Evolutionary conservation across 2,888 invertebrate species (phyloP).

Genomic region (Tenodera sinensis): DNA sequence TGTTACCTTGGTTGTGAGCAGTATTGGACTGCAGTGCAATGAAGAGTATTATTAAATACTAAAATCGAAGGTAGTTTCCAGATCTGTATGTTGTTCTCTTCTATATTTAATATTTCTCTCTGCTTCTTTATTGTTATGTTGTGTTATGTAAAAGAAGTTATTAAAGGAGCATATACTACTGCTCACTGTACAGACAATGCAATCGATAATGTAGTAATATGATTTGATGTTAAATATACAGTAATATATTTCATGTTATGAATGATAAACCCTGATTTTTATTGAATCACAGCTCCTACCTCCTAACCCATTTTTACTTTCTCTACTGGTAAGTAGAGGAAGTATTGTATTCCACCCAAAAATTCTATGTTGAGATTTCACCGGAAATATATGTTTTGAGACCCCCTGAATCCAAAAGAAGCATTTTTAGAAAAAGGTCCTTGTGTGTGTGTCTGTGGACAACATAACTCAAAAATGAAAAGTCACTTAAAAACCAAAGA

Average conservation of each 20-base stretch:
- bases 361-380: too few relatives aligned
- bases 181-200: not conserved
- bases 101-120: not conserved
- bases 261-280: not conserved
- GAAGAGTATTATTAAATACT: not conserved
- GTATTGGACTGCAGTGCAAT: not conserved
- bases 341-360: too few relatives aligned
- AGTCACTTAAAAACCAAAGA: too few relatives aligned
- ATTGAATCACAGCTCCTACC: not conserved
- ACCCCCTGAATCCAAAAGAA: too few relatives aligned
- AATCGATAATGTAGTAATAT: not conserved
- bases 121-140: not conserved
- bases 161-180: not conserved
- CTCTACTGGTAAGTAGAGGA: too few relatives aligned
- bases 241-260: not conserved
- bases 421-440: too few relatives aligned
- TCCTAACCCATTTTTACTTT: not conserved
- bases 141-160: not conserved
- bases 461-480: too few relatives aligned
- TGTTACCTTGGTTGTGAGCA: not conserved
- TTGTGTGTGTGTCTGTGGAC: too few relatives aligned
- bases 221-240: not conserved
- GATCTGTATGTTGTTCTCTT: not conserved
- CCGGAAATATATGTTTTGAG: too few relatives aligned
- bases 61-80: not conserved